These are phyloP conservation scores for Bos taurus DNA, from an alignment of 2,113 vertebrate genomes.

Conservation along the genomic window ARS-UCD2.0 NC_037351.1:19013501-19014000, in stretches of 20 bases:
- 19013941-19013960: no score
- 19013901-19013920: not conserved
- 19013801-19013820: not conserved
- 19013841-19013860: not conserved
- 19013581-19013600: not conserved
- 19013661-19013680: not conserved
- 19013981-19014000: not conserved
- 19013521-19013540: not conserved
- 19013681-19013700: rapidly evolving
- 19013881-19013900: not conserved
- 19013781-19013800: not conserved
- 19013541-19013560: not conserved
- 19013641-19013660: not conserved
- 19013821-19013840: not conserved
- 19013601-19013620: not conserved
- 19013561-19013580: not conserved
- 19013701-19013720: not conserved
- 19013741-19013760: not conserved
- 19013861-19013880: not conserved
- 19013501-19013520: not conserved
- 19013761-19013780: not conserved
- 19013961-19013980: no score
- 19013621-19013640: not conserved
- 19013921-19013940: not conserved
- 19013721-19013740: not conserved